Base-by-base conservation (phyloP, 2,888 invertebrate genomes). In the Carpatolechia fugitivella region DNA sequence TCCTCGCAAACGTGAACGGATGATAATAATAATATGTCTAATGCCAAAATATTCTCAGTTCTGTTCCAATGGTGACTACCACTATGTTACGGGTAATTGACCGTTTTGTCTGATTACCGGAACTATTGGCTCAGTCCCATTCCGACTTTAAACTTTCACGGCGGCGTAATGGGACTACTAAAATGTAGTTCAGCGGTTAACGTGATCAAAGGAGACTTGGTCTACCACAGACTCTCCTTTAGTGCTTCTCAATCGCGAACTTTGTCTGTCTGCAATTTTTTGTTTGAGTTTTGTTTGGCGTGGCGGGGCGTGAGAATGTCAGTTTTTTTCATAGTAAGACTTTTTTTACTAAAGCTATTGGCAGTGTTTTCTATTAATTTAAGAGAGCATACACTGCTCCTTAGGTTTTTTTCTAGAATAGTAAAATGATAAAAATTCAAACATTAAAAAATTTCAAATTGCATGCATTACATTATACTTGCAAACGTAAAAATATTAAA, bases 51-150 rank as follows among this genome's bases (percentile, higher is more conserved):
- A 33, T 33, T 11, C 33, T 33, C 2, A 33, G n/a, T 33, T 33
- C 10, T 33, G 33, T 33, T 33, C 8, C 33, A 11, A n/a, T 33
- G 10, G n/a, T 30, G 30, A 29, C 1, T 29, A 5, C 54, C 55
- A 40, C 49, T 51, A 41, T 46, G 31, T 41, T 52, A 70, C 62
- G 56, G 68, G 64, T 71, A 76, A 80, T 78, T 76, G 76, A 72
- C 71, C 74, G 60, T 73, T 74, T 72, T 74, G 64, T 69, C 57
- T 59, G 59, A 64, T 66, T 63, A 60, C 56, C 56, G 58, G 55
- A 58, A 60, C 53, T 61, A 63, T 64, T 63, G 60, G 58, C 60
- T 63, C 56, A 60, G 56, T 44, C 1, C 36, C 31, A 46, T 41
- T 38, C 40, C 13, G 13, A 35, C 33, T 33, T 33, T 35, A 48